Evolutionary conservation across 2,888 invertebrate genomes (phyloP).

Genomic region (Phytoseiulus persimilis): DNA sequence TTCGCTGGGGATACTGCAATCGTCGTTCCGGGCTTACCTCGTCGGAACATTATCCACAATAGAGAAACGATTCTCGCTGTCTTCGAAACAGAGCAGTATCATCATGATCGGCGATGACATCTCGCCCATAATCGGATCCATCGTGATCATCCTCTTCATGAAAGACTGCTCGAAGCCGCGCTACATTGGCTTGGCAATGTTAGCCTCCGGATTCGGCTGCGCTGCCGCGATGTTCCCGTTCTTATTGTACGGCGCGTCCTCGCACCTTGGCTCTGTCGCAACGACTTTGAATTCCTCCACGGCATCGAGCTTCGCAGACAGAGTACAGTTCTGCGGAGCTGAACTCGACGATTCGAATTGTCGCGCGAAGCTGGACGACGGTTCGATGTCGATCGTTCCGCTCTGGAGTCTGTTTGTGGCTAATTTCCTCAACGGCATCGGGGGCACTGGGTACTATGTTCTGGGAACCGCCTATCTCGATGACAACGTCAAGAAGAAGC

Average conservation of each 20-base stretch:
- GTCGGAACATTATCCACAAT: slow-evolving; percentile 8
- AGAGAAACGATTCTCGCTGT: slow-evolving; percentile 28
- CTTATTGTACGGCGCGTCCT: not conserved
- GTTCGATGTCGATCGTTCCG: slow-evolving; percentile 10
- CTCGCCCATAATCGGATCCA: slow-evolving; percentile 6
- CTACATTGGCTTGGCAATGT: not conserved
- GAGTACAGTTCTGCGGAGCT: not conserved
- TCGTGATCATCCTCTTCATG: slow-evolving; percentile 30
- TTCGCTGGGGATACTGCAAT: not conserved
- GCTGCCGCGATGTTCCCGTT: not conserved
- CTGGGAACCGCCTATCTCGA: slow-evolving; percentile 44
- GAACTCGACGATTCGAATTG: not conserved
- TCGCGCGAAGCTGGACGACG: not conserved
- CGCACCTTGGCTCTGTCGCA: not conserved
- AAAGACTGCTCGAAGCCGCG: slow-evolving; percentile 10
- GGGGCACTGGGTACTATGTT: slow-evolving; percentile 44
- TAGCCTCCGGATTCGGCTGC: slow-evolving; percentile 6
- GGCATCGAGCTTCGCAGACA: not conserved
- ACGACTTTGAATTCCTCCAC: not conserved
- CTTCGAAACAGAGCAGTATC: slow-evolving; percentile 29
- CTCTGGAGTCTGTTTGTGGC: slow-evolving; percentile 41
- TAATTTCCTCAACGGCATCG: slow-evolving; percentile 45
- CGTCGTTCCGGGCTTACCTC: slow-evolving; percentile 10
- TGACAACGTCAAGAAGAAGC: slow-evolving; percentile 44
- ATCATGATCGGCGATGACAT: slow-evolving; percentile 35